Conservation (phyloP, 2,888 invertebrate species). For the Tipula unca region DNA sequence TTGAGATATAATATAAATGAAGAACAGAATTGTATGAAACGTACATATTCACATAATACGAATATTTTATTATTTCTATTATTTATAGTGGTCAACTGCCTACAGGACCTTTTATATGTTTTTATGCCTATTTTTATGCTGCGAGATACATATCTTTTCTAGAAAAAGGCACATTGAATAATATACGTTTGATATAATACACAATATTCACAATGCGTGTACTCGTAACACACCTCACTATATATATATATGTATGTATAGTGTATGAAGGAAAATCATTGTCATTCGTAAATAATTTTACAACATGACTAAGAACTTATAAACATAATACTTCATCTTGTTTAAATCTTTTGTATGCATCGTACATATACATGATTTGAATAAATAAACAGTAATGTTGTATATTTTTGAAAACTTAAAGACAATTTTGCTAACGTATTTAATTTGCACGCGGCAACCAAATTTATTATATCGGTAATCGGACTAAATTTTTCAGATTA, state of each 20-base stretch:
- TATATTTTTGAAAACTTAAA: background rate
- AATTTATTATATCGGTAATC: too few species aligned
- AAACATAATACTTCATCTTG: background rate
- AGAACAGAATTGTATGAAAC: background rate
- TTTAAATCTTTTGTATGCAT: background rate
- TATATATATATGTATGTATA: background rate
- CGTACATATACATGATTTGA: background rate
- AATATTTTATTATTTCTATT: background rate
- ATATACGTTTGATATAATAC: background rate
- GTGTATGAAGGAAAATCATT: background rate
- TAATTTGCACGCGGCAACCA: background rate
- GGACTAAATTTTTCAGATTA: background rate
- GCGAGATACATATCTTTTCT: background rate
- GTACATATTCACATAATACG: background rate
- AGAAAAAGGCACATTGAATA: background rate
- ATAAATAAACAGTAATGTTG: background rate
- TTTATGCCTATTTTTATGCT: background rate
- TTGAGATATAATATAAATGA: background rate
- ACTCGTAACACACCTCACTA: background rate
- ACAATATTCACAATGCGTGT: background rate
- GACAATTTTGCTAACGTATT: too few species aligned
- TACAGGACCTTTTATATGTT: background rate
- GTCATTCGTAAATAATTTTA: background rate
- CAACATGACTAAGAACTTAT: background rate
- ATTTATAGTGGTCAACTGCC: background rate